Evolutionary conservation across 2,797 vertebrate species (phyloP), one percentile per base, ranked within the genome.

Genomic region (Pseudomugil tenellus): DNA sequence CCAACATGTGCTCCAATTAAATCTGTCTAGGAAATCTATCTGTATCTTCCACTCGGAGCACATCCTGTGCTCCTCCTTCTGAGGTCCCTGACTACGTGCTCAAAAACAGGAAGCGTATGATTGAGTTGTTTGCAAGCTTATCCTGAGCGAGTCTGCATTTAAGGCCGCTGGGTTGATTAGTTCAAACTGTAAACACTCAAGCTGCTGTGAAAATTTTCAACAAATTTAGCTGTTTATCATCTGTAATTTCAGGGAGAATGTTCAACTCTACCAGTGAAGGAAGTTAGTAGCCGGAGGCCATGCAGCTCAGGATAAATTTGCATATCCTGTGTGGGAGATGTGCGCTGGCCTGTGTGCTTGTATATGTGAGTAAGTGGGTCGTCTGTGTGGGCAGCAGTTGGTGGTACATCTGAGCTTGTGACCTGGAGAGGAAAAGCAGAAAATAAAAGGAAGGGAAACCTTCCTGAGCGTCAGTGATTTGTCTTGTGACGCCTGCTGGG

Each of bases 361-460:
- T 65, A 10, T 66, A 53, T 70, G 11, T 68, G 31, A 60, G 17
- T 51, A 9, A 39, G 16, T 56, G 54, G 54, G 52, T 4, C 14
- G 29, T 66, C 51, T 60, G 28, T 26, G 59, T 19, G 54, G 54
- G 17, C 21, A 39, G 39, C 72, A 78, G 76, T 74, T 84, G 75
- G 61, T 28, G 52, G 60, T 37, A 55, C 66, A 63, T 68, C 1
- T 23, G 19, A 37, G 56, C 70, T 59, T 63, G 72, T 77, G 83
- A 90, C 84, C 86, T 69, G 79, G 1, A 54, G 70, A 87, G 88
- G 85, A 87, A 91, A 91, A 67, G 72, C 74, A 67, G 51, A 76
- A 72, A 90, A 92, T 88, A 90, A 90, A 88, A 76, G 91, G 92
- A 92, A 93, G 89, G 83, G 83, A 92, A 91, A 91, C 85, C 90